Percentiles rank a stretch among this genome's conserved stretches.
These are phyloP conservation scores for Callopanchax toddi DNA, from an alignment of 2,113 vertebrate genomes.

Conservation along the genomic window DNA sequence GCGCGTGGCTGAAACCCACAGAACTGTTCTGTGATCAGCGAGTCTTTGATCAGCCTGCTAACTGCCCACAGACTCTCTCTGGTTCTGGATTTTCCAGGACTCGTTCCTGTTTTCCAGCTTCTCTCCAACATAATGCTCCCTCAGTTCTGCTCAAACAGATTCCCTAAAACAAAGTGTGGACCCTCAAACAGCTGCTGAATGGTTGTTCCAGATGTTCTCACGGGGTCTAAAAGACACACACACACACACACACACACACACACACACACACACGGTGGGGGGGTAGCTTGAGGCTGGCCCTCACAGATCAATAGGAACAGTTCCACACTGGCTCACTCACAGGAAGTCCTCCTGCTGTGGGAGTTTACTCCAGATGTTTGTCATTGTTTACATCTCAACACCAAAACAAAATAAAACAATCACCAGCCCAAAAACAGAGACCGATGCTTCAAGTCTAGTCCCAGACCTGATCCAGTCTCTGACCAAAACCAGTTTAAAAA, in stretches of 20 bases:
- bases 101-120: no score
- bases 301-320: neutral
- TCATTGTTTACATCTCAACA: no score
- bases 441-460: no score
- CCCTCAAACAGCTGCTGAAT: neutral
- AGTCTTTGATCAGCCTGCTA: conserved; percentile 36
- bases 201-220: neutral
- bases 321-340: neutral
- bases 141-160: neutral
- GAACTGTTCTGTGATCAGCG: conserved; percentile 25
- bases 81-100: no score
- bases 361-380: no score
- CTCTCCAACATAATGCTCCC: neutral
- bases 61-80: conserved; percentile 20
- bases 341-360: no score
- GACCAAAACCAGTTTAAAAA: no score
- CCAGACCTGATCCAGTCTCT: no score
- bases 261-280: neutral
- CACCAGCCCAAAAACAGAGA: no score
- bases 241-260: neutral
- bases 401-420: no score
- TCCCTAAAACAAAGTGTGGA: neutral
- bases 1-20: conserved; percentile 35
- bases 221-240: neutral
- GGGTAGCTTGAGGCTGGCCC: neutral